Evolutionary conservation across 2,888 invertebrate genomes (phyloP).

Genomic region (Eristalinus sepulchralis): DNA sequence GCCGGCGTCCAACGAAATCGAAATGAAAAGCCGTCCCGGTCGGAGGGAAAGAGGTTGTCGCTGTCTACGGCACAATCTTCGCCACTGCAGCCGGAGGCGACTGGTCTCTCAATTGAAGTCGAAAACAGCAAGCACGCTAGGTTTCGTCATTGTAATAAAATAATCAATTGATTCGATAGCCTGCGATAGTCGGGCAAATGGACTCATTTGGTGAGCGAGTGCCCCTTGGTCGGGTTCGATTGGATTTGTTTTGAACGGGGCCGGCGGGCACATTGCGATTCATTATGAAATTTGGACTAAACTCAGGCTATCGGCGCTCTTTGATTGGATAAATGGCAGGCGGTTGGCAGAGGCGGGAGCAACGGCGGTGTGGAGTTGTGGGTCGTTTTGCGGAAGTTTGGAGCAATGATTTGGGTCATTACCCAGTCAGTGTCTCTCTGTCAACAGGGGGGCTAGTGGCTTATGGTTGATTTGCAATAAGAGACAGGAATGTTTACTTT

Average conservation of each 20-base stretch:
- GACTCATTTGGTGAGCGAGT: constrained; percentile 19
- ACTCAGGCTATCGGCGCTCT: constrained; percentile 4
- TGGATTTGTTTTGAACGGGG: constrained; percentile 21
- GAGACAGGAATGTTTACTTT: not conserved
- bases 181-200: constrained; percentile 48
- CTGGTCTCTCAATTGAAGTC: not conserved
- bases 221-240: constrained; percentile 7
- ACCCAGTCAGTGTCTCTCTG: not conserved
- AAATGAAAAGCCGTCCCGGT: constrained; percentile 32
- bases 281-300: constrained; percentile 25
- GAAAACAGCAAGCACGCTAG: constrained; percentile 6
- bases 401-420: not conserved
- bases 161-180: constrained; percentile 57
- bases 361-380: not conserved
- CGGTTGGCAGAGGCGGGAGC: not conserved
- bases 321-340: constrained; percentile 32
- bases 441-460: not conserved
- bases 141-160: constrained; percentile 64
- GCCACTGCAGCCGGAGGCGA: constrained; percentile 3
- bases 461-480: not conserved
- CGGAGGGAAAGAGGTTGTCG: not conserved
- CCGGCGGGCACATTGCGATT: constrained; percentile 17
- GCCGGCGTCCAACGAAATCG: constrained; percentile 46
- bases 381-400: constrained; percentile 3
- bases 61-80: constrained; percentile 4